Evolutionary conservation across 2,888 invertebrate species (phyloP), one percentile per base, ranked within the genome.

Genomic region (Heteromurus nitidus): DNA sequence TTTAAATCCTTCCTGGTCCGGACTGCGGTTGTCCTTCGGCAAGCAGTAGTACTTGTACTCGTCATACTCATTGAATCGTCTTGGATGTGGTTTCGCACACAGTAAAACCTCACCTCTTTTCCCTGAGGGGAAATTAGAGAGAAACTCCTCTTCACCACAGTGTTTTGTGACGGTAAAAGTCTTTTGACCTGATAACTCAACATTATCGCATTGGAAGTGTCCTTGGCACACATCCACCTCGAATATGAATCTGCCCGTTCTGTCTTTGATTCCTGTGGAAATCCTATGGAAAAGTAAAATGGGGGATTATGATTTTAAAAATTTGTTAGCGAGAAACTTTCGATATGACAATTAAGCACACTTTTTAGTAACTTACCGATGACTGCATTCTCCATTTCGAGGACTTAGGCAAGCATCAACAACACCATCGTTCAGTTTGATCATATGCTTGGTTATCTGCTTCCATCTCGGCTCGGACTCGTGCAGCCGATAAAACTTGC

Each of bases 141-240:
- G 62, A 50, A 73, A 73, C 5, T 73, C 73, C 9, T 73, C 7
- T 18, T 60, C 47, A 0, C 44, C 30, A 26, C 62, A 73, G n/a
- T 73, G 73, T 24, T 30, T n/a, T 2, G 0, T 5, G 0, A 47
- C 62, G 20, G 1, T 28, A 5, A 70, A 16, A 1, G 22, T 20
- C n/a, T 26, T 18, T n/a, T n/a, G 3, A 13, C 1, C 22, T 62
- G 20, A 53, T 24, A 75, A n/a, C 11, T 22, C 3, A 13, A 68
- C n/a, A 16, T 80, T 67, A 47, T 80, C 80, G 24, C 80, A 80
- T 18, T 80, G 74, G 16, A 26, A 60, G 36, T 80, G 74, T 16
- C 74, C 80, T 28, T 26, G 55, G 36, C 55, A 42, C 7, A 62
- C 24, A 28, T 80, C 68, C n/a, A 73, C 31, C 3, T 58, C 47